phyloP scores from a whole-genome alignment of 2,888 invertebrate species.

The Cephus runcator region DNA sequence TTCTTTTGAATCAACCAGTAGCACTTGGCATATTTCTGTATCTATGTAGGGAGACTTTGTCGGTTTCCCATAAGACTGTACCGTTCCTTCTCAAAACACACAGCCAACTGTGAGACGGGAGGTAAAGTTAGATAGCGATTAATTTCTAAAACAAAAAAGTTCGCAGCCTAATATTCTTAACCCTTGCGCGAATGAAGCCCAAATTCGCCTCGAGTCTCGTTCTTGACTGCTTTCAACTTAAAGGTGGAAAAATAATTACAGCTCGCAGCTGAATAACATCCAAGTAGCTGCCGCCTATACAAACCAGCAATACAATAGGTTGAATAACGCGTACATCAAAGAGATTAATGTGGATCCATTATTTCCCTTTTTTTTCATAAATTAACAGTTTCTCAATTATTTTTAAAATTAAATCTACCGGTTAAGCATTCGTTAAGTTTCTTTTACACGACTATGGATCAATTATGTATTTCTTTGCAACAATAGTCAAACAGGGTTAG shows the following conservation, averaged over 20 bases:
- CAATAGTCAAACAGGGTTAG: background rate
- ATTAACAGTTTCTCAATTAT: background rate
- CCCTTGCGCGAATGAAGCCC: background rate
- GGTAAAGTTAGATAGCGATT: background rate
- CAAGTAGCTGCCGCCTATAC: background rate
- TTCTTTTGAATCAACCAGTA: background rate
- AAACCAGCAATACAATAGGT: background rate
- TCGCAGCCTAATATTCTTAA: background rate
- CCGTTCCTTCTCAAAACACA: background rate
- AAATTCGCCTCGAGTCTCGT: background rate
- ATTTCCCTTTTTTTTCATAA: background rate
- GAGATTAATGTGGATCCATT: background rate
- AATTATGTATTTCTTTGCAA: background rate
- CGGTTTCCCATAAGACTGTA: background rate
- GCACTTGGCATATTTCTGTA: background rate
- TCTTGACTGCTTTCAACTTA: background rate
- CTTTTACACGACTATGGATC: background rate
- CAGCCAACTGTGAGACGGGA: background rate
- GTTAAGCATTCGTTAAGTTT: background rate
- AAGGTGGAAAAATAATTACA: background rate
- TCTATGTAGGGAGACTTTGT: background rate
- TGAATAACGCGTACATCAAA: background rate
- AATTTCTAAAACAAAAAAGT: background rate
- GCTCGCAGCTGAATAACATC: background rate
- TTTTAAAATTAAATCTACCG: background rate